A percentile compares a stretch with the other conserved stretches of the same genome.
Evolutionary conservation across 2,888 invertebrate genomes (phyloP).

Genomic region (Drosophila monieri): DNA sequence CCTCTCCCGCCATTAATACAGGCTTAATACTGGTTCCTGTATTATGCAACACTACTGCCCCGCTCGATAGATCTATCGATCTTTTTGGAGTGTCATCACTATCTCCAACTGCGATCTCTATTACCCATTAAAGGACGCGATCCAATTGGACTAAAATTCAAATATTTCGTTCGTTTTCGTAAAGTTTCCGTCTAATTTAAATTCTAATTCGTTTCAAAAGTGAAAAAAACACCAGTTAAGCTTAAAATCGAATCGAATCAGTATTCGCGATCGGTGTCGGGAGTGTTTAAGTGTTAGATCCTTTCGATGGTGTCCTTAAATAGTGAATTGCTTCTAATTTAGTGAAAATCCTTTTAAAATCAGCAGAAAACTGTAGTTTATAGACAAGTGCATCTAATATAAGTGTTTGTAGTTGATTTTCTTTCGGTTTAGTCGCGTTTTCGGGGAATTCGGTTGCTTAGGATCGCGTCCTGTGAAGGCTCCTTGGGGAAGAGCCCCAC

Average conservation of each 20-base stretch:
- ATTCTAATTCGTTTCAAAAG: neutral
- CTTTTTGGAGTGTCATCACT: neutral
- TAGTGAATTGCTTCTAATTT: neutral
- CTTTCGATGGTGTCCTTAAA: neutral
- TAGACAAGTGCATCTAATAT: neutral
- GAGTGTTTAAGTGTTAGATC: neutral
- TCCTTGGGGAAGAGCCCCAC: neutral
- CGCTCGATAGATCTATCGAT: neutral
- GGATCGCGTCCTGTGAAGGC: constrained; percentile 1
- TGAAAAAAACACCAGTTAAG: too few species aligned
- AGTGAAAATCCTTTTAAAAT: neutral
- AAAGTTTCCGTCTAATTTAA: neutral
- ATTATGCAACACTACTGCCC: neutral
- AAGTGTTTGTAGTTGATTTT: neutral
- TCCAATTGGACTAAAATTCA: neutral
- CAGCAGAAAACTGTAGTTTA: neutral
- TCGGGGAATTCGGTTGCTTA: neutral
- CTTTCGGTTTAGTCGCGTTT: neutral
- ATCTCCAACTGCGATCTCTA: neutral
- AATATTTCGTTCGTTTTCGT: neutral
- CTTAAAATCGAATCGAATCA: neutral
- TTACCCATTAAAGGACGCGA: neutral
- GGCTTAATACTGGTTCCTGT: neutral
- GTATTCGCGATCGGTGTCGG: neutral
- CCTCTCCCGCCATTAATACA: neutral